phyloP scores from a whole-genome alignment of 2,797 vertebrate genomes.

The Phataginus tetradactyla region DNA sequence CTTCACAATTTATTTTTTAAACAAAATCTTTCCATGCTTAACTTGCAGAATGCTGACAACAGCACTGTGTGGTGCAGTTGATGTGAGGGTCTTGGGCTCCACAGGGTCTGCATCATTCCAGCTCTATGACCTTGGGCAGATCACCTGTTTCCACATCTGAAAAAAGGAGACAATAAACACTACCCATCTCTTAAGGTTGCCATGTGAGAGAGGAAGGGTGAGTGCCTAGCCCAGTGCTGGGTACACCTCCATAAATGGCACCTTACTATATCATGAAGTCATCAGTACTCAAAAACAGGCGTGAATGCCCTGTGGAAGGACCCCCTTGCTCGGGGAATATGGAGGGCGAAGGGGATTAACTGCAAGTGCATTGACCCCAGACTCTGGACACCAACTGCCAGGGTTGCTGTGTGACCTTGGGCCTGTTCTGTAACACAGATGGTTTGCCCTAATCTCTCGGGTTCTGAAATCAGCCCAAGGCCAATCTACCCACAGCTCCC shows the following conservation, averaged over 20 bases:
- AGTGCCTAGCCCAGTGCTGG: background rate
- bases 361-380: background rate
- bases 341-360: background rate
- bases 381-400: background rate
- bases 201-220: too few species aligned
- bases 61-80: background rate
- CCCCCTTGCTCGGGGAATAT: background rate
- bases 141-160: background rate
- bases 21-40: background rate
- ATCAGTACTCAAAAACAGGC: background rate
- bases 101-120: background rate
- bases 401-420: background rate
- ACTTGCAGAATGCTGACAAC: background rate
- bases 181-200: background rate
- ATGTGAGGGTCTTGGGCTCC: background rate
- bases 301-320: background rate
- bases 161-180: background rate
- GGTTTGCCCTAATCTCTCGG: background rate
- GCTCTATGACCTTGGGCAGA: background rate
- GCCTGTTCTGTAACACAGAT: background rate
- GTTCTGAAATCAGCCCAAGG: background rate
- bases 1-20: background rate
- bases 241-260: background rate
- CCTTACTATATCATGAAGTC: accelerated
- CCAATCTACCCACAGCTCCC: background rate